Evolutionary conservation across 64 coral and sea anemone species (phyloP).

Genomic region (Porites lutea): DNA sequence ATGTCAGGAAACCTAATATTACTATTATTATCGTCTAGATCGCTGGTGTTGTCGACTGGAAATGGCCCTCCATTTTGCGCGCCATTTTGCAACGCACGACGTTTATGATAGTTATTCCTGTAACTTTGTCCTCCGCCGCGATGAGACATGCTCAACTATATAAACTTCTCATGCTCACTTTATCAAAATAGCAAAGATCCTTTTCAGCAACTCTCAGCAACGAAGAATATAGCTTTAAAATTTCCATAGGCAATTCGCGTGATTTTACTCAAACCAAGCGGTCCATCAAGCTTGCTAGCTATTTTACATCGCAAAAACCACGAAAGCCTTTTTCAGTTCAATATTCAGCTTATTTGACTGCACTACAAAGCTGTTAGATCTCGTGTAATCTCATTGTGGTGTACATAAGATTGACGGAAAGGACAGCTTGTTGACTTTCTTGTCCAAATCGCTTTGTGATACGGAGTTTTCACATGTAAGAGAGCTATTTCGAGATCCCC

Average conservation of each 20-base stretch:
- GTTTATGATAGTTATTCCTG: neutral
- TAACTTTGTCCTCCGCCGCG: constrained; percentile 5
- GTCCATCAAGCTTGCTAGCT: neutral
- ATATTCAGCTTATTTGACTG: neutral
- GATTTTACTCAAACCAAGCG: neutral
- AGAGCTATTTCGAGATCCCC: constrained; percentile 5
- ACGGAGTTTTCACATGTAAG: neutral
- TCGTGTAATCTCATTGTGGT: neutral
- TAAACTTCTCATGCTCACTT: constrained; percentile 1
- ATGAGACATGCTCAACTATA: constrained; percentile 35
- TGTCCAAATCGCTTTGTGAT: neutral
- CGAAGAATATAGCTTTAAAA: neutral
- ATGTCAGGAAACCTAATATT: constrained; percentile 23
- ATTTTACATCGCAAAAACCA: neutral
- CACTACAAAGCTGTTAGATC: neutral
- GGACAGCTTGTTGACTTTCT: neutral
- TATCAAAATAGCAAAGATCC: neutral
- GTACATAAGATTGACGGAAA: constrained; percentile 11
- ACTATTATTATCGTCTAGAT: constrained; percentile 8
- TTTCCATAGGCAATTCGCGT: neutral
- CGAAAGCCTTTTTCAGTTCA: neutral
- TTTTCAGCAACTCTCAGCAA: neutral
- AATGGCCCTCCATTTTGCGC: neutral
- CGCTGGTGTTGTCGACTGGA: constrained; percentile 11
- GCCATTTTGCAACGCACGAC: constrained; percentile 17